phyloP scores from a whole-genome alignment of 2,888 invertebrate species.

The Myopa testacea region DNA sequence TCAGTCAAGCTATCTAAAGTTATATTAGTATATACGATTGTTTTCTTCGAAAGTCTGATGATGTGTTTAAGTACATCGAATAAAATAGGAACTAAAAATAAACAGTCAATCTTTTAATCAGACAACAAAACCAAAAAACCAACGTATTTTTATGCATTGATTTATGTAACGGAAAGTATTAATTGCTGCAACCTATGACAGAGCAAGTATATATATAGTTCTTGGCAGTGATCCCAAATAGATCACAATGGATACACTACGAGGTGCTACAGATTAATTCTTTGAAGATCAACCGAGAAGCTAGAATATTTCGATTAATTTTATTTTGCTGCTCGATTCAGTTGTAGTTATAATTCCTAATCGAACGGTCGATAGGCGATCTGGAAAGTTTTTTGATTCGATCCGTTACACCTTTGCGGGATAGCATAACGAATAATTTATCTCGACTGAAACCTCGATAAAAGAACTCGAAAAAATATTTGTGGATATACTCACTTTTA shows the following conservation, averaged over 20 bases:
- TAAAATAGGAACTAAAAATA: slow-evolving; percentile 12
- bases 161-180: slow-evolving; percentile 56
- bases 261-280: not conserved
- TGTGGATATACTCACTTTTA: slow-evolving; percentile 37
- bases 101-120: slow-evolving; percentile 12
- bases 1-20: not conserved
- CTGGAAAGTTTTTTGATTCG: slow-evolving; percentile 55
- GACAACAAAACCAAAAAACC: slow-evolving; percentile 33
- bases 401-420: slow-evolving; percentile 58
- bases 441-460: slow-evolving; percentile 52
- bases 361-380: slow-evolving; percentile 66
- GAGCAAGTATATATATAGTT: slow-evolving; percentile 53
- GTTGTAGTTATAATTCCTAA: slow-evolving; percentile 67
- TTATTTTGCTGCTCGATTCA: slow-evolving; percentile 59
- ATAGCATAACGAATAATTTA: slow-evolving; percentile 50
- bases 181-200: slow-evolving; percentile 50
- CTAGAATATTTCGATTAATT: slow-evolving; percentile 53
- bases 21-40: not conserved
- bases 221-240: slow-evolving; percentile 56
- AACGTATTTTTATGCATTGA: slow-evolving; percentile 37
- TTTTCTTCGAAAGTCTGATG: not conserved
- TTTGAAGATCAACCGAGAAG: slow-evolving; percentile 31
- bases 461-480: slow-evolving; percentile 53
- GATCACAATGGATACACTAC: slow-evolving; percentile 42
- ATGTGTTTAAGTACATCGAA: not conserved